These are phyloP conservation scores for Simalia tracyae DNA, from an alignment of 2,797 vertebrate species.

Conservation along the genomic window DNA sequence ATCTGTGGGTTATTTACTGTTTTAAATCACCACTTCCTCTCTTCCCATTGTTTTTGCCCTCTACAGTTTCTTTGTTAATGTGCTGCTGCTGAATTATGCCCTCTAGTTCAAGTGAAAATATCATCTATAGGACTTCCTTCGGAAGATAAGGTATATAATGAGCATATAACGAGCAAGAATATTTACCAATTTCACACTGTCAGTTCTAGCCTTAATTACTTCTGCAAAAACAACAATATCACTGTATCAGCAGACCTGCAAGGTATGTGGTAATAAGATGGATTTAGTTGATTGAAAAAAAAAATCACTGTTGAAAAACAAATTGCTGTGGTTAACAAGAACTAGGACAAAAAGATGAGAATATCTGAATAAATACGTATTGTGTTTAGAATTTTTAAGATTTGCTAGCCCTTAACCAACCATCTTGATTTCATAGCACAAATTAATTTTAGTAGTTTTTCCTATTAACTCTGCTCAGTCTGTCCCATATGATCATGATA, in stretches of 20 bases:
- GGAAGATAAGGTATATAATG: slow-evolving; percentile 53
- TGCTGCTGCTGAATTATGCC: slow-evolving; percentile 19
- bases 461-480: background rate
- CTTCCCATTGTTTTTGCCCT: slow-evolving; percentile 8
- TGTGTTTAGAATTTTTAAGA: background rate
- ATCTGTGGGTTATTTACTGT: slow-evolving; percentile 33
- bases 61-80: slow-evolving; percentile 37
- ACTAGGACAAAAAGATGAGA: background rate
- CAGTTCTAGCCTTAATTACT: slow-evolving; percentile 58
- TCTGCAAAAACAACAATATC: slow-evolving; percentile 36
- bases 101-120: slow-evolving; percentile 39
- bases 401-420: background rate
- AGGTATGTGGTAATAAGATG: slow-evolving; percentile 18
- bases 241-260: background rate
- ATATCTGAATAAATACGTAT: slow-evolving; percentile 3
- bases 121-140: slow-evolving; percentile 49
- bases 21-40: slow-evolving; percentile 1
- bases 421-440: background rate
- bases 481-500: background rate
- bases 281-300: slow-evolving; percentile 17
- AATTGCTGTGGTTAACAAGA: slow-evolving; percentile 37
- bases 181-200: slow-evolving; percentile 69
- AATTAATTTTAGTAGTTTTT: background rate
- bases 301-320: slow-evolving; percentile 39
- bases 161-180: slow-evolving; percentile 61